These are phyloP conservation scores for Nudaria mundana DNA, from an alignment of 2,888 invertebrate genomes.

Conservation along the genomic window DNA sequence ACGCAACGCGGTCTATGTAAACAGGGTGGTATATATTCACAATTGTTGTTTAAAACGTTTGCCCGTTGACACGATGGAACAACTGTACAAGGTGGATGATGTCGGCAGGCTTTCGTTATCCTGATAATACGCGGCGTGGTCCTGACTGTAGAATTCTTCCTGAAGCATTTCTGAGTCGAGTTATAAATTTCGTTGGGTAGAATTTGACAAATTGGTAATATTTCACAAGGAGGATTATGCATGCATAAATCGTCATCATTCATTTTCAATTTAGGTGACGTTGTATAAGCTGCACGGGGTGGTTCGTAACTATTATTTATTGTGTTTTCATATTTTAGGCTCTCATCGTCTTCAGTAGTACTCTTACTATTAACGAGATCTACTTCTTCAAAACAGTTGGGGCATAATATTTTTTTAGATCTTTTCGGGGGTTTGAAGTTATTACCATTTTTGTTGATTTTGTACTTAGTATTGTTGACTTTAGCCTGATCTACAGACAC, in stretches of 20 bases:
- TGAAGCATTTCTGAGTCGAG: slow-evolving; percentile 34
- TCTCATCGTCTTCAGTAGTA: slow-evolving; percentile 52
- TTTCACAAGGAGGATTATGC: slow-evolving; percentile 61
- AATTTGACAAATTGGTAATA: slow-evolving; percentile 63
- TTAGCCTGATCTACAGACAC: slow-evolving; percentile 17
- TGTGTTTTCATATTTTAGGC: slow-evolving; percentile 34
- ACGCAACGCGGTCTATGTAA: slow-evolving; percentile 67
- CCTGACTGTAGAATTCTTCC: slow-evolving; percentile 37
- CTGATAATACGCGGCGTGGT: slow-evolving; percentile 50
- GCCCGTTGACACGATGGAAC: slow-evolving; percentile 69
- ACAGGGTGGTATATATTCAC: slow-evolving; percentile 65
- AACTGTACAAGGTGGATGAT: slow-evolving; percentile 69
- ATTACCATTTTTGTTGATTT: slow-evolving; percentile 16
- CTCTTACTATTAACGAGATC: slow-evolving; percentile 41
- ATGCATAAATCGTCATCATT: slow-evolving; percentile 43
- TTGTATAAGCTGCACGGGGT: slow-evolving; percentile 35
- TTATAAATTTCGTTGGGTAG: slow-evolving; percentile 45
- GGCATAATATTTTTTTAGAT: slow-evolving; percentile 50
- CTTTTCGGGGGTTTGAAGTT: slow-evolving; percentile 38
- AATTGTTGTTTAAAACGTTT: slow-evolving; percentile 62
- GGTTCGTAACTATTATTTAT: slow-evolving; percentile 36
- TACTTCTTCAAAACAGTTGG: slow-evolving; percentile 61
- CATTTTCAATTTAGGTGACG: slow-evolving; percentile 22
- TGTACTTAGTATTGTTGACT: slow-evolving; percentile 14
- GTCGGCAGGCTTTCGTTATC: slow-evolving; percentile 69